Evolutionary conservation across 2,888 invertebrate species (phyloP).

Genomic region (Drosophila testacea): DNA sequence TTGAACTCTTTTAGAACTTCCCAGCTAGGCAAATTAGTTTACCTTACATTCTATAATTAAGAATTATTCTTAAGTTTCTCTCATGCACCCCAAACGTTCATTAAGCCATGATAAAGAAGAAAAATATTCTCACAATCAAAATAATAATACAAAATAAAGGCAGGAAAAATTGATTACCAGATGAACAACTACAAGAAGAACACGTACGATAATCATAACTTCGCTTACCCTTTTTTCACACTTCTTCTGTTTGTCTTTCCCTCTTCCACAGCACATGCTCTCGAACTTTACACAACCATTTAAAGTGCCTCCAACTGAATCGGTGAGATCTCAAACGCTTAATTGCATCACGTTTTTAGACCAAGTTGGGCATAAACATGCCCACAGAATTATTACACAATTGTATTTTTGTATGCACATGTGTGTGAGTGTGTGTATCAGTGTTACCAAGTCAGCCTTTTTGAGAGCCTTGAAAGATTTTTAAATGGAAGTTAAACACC

Average conservation of each 20-base stretch:
- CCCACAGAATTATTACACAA: slow-evolving; percentile 74
- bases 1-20: not conserved
- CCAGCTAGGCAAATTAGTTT: slow-evolving; percentile 38
- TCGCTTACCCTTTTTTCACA: slow-evolving; percentile 70
- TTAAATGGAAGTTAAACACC: no score
- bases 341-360: slow-evolving; percentile 82
- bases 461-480: no score
- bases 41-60: slow-evolving; percentile 35
- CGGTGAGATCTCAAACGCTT: slow-evolving; percentile 63
- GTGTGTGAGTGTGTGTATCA: not conserved
- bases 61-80: slow-evolving; percentile 54
- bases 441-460: no score
- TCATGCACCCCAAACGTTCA: slow-evolving; percentile 49
- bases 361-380: slow-evolving; percentile 54
- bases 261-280: slow-evolving; percentile 11
- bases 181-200: slow-evolving; percentile 38
- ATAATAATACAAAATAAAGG: slow-evolving; percentile 47
- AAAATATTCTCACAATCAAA: slow-evolving; percentile 68
- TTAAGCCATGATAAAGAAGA: slow-evolving; percentile 29
- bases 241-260: slow-evolving; percentile 23
- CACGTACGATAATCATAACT: slow-evolving; percentile 81
- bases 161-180: slow-evolving; percentile 74
- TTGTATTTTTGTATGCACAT: slow-evolving; percentile 46
- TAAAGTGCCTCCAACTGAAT: slow-evolving; percentile 54
- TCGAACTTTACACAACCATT: slow-evolving; percentile 19